Conservation (phyloP, 2,113 vertebrate genomes). For the Clarias batrachus region DNA sequence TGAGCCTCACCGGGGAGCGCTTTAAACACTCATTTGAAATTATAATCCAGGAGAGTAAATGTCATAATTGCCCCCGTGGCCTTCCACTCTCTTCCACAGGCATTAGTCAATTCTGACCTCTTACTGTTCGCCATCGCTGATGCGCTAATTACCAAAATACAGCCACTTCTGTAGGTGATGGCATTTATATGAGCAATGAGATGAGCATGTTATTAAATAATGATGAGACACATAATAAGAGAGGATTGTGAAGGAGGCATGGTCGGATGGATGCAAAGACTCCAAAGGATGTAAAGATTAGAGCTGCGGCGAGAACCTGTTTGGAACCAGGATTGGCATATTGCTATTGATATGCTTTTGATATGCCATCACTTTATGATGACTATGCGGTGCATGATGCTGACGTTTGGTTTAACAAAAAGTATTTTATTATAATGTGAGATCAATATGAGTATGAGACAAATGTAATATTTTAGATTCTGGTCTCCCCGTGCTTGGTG, state of each 20-base stretch:
- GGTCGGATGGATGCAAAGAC: not conserved
- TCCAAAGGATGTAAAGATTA: not conserved
- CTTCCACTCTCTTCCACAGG: slow-evolving; percentile 67
- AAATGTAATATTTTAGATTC: not conserved
- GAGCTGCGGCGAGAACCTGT: not conserved
- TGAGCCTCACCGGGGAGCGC: slow-evolving; percentile 67
- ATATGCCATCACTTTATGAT: slow-evolving; percentile 55
- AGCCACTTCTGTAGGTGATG: slow-evolving; percentile 43
- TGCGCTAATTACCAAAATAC: slow-evolving; percentile 48
- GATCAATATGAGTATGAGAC: not conserved
- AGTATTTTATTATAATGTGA: slow-evolving; percentile 50
- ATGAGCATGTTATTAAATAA: not conserved
- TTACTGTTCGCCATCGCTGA: slow-evolving; percentile 56
- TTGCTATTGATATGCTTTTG: slow-evolving; percentile 68
- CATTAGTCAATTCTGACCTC: slow-evolving; percentile 70
- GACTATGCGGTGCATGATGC: slow-evolving; percentile 67
- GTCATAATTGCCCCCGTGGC: slow-evolving; percentile 79
- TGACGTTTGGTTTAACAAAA: not conserved
- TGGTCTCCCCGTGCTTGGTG: not conserved
- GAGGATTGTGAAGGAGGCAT: not conserved
- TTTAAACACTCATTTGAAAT: slow-evolving; percentile 82
- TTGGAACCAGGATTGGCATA: slow-evolving; percentile 70
- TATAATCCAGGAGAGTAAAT: slow-evolving; percentile 80
- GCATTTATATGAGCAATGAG: not conserved
- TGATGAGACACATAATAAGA: not conserved